Percentiles rank a stretch among this genome's conserved stretches.
These are phyloP conservation scores for Euplexia lucipara DNA, from an alignment of 2,888 invertebrate genomes.

Conservation along the genomic window DNA sequence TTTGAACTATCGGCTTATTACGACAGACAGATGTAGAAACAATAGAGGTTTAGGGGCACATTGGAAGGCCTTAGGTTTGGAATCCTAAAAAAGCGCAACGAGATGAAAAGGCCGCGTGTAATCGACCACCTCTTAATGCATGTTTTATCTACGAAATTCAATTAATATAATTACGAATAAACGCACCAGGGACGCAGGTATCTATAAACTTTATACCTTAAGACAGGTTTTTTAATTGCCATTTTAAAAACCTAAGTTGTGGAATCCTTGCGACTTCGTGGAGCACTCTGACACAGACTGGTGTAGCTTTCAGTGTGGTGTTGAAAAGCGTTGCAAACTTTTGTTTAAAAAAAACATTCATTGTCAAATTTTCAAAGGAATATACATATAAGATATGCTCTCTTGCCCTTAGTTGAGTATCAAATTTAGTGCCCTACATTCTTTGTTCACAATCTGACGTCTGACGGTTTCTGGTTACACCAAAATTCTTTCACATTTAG, in stretches of 20 bases:
- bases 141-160: conserved; percentile 23
- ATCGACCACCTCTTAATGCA: conserved; percentile 38
- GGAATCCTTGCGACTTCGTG: neutral
- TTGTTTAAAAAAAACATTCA: conserved; percentile 18
- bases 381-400: conserved; percentile 9
- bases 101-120: conserved; percentile 15
- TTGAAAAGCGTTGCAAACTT: conserved; percentile 17
- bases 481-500: conserved; percentile 24
- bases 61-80: too few relatives aligned
- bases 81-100: conserved; percentile 8
- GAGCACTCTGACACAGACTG: neutral
- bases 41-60: too few relatives aligned
- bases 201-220: conserved; percentile 12
- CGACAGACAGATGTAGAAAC: too few relatives aligned
- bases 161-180: conserved; percentile 33
- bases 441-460: conserved; percentile 10
- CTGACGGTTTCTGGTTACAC: conserved; percentile 25
- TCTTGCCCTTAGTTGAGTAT: conserved; percentile 24
- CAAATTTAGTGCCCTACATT: conserved; percentile 33
- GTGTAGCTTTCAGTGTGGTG: conserved; percentile 34
- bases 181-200: conserved; percentile 29
- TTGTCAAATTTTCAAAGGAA: conserved; percentile 2
- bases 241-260: conserved; percentile 4
- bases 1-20: too few relatives aligned
- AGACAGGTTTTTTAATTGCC: conserved; percentile 12